Conservation (phyloP, 2,113 vertebrate genomes). For the Crypturellus undulatus region DNA sequence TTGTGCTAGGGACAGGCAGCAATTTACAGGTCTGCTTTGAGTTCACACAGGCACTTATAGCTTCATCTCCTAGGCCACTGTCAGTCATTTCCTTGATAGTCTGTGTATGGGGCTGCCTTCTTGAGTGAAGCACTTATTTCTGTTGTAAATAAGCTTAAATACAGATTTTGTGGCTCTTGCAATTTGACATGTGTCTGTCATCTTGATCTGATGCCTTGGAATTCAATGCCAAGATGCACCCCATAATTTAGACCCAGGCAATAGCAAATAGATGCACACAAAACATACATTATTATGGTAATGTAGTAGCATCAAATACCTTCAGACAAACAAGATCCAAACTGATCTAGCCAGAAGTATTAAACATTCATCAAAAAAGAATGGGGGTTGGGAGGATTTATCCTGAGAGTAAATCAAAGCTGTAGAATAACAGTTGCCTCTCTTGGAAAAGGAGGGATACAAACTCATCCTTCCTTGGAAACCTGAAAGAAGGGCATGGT, state of each 20-base stretch:
- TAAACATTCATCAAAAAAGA: conserved; percentile 49
- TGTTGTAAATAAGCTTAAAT: background rate
- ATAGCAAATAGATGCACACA: background rate
- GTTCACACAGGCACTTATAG: background rate
- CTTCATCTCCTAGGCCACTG: background rate
- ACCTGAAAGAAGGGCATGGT: background rate
- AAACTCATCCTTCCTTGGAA: background rate
- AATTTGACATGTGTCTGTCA: background rate
- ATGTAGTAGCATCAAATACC: conserved; percentile 4
- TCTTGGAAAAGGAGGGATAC: background rate
- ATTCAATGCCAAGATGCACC: background rate
- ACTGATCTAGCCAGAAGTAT: conserved; percentile 31
- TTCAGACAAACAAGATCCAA: background rate
- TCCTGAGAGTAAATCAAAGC: conserved; percentile 22
- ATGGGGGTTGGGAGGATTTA: background rate
- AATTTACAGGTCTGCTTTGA: background rate
- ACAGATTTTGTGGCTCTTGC: background rate
- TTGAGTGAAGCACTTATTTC: background rate
- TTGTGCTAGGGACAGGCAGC: background rate
- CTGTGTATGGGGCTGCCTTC: background rate
- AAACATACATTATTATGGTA: background rate
- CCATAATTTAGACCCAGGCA: background rate
- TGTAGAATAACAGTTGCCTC: background rate
- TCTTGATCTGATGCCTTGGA: background rate
- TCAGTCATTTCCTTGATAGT: background rate